A percentile compares a stretch with the other conserved stretches of the same genome.
Evolutionary conservation across 2,113 vertebrate species (phyloP).

Genomic region (Nibea albiflora): DNA sequence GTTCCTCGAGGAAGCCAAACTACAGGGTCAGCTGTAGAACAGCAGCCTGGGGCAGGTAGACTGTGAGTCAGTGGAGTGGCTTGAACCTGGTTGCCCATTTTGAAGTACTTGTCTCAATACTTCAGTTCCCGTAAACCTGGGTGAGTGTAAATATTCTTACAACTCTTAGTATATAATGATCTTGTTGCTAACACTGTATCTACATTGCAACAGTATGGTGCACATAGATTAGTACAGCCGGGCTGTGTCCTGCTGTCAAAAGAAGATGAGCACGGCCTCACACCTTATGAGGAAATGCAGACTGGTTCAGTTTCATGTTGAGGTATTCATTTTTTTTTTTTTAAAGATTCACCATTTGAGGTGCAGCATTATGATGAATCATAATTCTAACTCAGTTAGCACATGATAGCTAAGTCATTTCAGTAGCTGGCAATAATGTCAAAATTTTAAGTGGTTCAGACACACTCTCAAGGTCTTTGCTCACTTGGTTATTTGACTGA

Average conservation of each 20-base stretch:
- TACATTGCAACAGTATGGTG: conserved; percentile 10
- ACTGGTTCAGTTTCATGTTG: not conserved
- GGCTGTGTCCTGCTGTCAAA: not conserved
- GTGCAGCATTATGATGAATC: not conserved
- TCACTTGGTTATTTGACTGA: conserved; percentile 20
- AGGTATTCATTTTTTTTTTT: no score
- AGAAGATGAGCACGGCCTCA: not conserved
- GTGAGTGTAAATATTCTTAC: conserved; percentile 40
- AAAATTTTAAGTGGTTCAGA: not conserved
- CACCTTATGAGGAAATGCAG: not conserved
- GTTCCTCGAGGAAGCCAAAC: conserved; percentile 2
- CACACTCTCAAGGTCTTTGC: conserved; percentile 20
- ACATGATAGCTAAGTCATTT: not conserved
- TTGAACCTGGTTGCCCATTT: conserved; percentile 27
- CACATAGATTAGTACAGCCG: conserved; percentile 9
- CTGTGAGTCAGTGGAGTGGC: conserved; percentile 30
- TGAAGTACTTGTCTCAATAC: conserved; percentile 29
- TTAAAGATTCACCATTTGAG: not conserved
- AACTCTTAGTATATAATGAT: conserved; percentile 20
- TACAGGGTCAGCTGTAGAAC: conserved; percentile 18
- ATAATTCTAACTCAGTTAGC: conserved; percentile 8
- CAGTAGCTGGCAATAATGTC: not conserved
- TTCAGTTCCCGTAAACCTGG: conserved; percentile 19
- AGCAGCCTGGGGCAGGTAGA: conserved; percentile 34
- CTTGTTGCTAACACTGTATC: conserved; percentile 12